A percentile compares a stretch with the other conserved stretches of the same genome.
phyloP scores from a whole-genome alignment of 2,113 vertebrate species.

The Sinocyclocheilus grahami region DNA sequence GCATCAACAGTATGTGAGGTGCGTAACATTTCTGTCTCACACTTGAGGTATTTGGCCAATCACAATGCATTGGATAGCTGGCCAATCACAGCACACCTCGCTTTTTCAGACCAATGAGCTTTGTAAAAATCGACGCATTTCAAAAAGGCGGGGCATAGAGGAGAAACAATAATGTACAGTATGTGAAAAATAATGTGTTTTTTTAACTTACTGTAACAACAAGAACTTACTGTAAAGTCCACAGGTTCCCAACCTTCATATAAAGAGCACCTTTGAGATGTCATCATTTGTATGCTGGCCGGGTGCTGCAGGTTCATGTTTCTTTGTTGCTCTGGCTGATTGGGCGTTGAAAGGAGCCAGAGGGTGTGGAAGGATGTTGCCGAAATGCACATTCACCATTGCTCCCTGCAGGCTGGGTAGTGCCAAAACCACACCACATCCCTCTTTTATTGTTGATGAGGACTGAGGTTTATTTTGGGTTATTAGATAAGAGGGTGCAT shows the following conservation, averaged over 20 bases:
- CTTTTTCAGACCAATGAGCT: too few relatives aligned
- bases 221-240: background rate
- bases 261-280: background rate
- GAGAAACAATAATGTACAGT: too few relatives aligned
- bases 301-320: slow-evolving; percentile 8
- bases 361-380: slow-evolving; percentile 23
- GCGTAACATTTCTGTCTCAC: too few relatives aligned
- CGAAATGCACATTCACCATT: slow-evolving; percentile 16
- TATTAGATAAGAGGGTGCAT: background rate
- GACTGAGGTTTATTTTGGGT: slow-evolving; percentile 23
- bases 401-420: slow-evolving; percentile 6
- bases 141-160: too few relatives aligned
- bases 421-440: slow-evolving; percentile 14
- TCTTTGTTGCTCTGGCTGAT: slow-evolving; percentile 11
- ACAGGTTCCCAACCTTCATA: background rate
- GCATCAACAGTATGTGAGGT: too few relatives aligned
- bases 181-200: too few relatives aligned
- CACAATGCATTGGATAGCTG: too few relatives aligned
- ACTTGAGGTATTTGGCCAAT: too few relatives aligned
- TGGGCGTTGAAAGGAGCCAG: slow-evolving; percentile 10
- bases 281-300: slow-evolving; percentile 1
- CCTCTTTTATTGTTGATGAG: background rate
- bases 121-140: too few relatives aligned
- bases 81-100: too few relatives aligned
- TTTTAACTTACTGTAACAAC: too few relatives aligned